Evolutionary conservation across 2,113 vertebrate species (phyloP).

Genomic region (Eulemur rufifrons): DNA sequence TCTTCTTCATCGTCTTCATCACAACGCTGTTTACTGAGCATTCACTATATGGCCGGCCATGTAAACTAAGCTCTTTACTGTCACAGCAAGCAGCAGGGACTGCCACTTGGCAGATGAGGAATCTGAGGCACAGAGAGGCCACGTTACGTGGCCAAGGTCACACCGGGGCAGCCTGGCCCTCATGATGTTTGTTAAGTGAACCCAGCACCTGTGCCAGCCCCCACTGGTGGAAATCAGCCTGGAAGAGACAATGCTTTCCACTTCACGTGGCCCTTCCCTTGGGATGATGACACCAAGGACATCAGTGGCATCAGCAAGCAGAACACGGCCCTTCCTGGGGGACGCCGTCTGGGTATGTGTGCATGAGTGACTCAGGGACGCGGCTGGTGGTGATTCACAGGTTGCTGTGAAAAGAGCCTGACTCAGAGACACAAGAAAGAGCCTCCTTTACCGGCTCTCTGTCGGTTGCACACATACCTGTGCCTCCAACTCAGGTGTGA

Average conservation of each 20-base stretch:
- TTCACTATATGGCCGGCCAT: neutral
- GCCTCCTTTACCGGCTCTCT: neutral
- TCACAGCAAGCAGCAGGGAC: neutral
- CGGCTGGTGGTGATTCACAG: neutral
- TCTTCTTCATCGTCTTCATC: neutral
- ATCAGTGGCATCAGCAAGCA: neutral
- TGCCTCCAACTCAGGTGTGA: neutral
- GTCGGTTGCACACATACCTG: neutral
- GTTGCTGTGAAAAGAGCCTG: neutral
- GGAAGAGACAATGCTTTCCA: neutral
- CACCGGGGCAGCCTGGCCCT: neutral
- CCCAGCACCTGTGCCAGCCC: neutral
- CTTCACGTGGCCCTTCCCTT: neutral
- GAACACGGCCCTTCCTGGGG: neutral
- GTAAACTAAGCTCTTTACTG: neutral
- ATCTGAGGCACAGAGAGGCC: neutral
- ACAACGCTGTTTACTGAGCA: neutral
- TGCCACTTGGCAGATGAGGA: neutral
- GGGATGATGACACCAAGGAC: neutral
- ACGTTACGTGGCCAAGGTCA: neutral
- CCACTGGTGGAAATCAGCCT: neutral
- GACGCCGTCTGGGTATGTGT: fast-evolving
- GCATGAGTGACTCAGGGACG: neutral
- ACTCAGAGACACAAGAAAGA: neutral
- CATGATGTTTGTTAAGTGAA: neutral